Evolutionary conservation across 2,888 invertebrate species (phyloP).

Genomic region (Lasioglossum malachurum): DNA sequence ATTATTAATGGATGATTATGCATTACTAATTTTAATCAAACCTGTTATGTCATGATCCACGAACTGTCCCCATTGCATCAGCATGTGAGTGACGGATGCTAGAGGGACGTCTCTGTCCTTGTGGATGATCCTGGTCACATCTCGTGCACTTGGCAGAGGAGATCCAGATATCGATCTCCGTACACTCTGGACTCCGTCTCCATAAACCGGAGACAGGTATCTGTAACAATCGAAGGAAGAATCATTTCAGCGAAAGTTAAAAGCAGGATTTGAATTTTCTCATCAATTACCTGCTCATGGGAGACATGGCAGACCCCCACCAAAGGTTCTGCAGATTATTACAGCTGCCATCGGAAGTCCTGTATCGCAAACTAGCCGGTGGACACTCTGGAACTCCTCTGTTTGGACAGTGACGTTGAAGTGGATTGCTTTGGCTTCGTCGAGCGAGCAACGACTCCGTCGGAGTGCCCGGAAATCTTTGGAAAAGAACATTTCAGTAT

Average conservation of each 20-base stretch:
- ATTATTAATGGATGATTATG: background rate
- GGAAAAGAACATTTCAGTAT: background rate
- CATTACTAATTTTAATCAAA: slow-evolving; percentile 40
- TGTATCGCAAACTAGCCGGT: slow-evolving; percentile 88
- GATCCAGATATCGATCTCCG: slow-evolving; percentile 87
- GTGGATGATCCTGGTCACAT: slow-evolving; percentile 90
- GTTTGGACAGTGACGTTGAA: slow-evolving; percentile 89
- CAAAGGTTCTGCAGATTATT: slow-evolving; percentile 92
- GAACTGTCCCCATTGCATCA: slow-evolving; percentile 97
- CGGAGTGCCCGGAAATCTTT: slow-evolving; percentile 75
- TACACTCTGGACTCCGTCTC: slow-evolving; percentile 89
- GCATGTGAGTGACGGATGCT: slow-evolving; percentile 90
- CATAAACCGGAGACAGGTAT: slow-evolving; percentile 92
- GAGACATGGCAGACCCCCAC: slow-evolving; percentile 93
- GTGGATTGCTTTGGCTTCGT: slow-evolving; percentile 81
- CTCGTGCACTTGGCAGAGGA: slow-evolving; percentile 91
- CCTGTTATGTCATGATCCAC: slow-evolving; percentile 94
- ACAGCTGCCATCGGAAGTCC: slow-evolving; percentile 95
- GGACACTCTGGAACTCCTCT: slow-evolving; percentile 89
- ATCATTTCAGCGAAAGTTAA: background rate
- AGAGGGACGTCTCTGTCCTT: slow-evolving; percentile 88
- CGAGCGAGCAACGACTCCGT: slow-evolving; percentile 69
- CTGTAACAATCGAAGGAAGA: slow-evolving; percentile 79
- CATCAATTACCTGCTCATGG: slow-evolving; percentile 87
- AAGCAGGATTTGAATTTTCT: background rate